Evolutionary conservation across 30 jellyfish, hydroid and myxozoan genomes (phyloP).

Genomic region (Pelagia noctiluca): DNA sequence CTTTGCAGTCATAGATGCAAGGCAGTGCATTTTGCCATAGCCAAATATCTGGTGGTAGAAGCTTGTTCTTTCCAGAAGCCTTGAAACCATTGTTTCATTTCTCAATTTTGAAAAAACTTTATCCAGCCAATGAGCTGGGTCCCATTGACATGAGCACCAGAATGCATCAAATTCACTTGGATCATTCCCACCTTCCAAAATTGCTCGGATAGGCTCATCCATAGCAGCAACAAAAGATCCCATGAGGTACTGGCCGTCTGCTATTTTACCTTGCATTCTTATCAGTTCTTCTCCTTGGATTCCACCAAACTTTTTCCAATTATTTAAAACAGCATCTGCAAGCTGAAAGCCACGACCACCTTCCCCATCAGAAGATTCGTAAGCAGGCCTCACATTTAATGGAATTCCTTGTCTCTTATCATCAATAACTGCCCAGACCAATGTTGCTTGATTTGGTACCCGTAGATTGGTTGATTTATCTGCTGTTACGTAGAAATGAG

Average conservation of each 20-base stretch:
- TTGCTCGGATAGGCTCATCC: constrained; percentile 13
- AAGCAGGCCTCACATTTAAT: constrained; percentile 6
- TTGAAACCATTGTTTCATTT: constrained; percentile 12
- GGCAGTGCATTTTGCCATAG: constrained; percentile 44
- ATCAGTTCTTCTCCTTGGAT: neutral
- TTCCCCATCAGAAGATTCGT: constrained; percentile 31
- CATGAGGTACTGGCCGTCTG: constrained; percentile 2
- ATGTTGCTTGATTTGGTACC: constrained; percentile 12
- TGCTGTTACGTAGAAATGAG: constrained; percentile 60
- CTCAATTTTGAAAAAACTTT: constrained; percentile 17
- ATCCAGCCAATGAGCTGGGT: constrained; percentile 47
- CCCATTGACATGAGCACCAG: constrained; percentile 66
- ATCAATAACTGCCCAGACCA: constrained; percentile 48
- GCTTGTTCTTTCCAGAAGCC: constrained; percentile 21
- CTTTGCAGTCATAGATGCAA: constrained; percentile 10
- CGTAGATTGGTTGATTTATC: constrained; percentile 32
- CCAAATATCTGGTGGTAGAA: constrained; percentile 42
- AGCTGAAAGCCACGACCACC: constrained; percentile 26
- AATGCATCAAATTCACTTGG: neutral
- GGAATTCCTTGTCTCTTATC: constrained; percentile 37
- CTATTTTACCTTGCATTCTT: constrained; percentile 28
- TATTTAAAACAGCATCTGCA: constrained; percentile 18
- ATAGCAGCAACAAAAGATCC: constrained; percentile 11
- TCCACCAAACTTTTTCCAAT: neutral
- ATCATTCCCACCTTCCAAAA: neutral